phyloP scores from a whole-genome alignment of 2,797 vertebrate genomes.

The Buphagus erythrorhynchus region DNA sequence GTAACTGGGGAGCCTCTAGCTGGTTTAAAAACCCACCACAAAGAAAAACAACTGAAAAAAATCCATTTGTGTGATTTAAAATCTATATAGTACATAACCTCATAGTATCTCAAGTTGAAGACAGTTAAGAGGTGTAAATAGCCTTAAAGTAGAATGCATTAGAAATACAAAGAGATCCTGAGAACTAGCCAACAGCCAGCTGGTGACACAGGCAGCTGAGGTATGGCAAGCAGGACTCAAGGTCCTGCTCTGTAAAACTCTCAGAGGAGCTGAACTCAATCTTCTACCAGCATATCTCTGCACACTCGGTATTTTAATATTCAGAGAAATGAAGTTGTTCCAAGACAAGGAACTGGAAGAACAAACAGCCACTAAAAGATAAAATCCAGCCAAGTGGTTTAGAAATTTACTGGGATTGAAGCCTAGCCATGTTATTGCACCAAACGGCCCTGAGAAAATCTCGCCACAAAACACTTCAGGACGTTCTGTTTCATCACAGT shows the following conservation, averaged over 20 bases:
- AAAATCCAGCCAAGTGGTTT: background rate
- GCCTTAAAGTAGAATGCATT: background rate
- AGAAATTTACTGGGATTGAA: background rate
- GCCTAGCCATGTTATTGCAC: background rate
- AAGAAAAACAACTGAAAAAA: background rate
- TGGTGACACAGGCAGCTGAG: background rate
- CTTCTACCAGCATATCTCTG: background rate
- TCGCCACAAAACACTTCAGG: background rate
- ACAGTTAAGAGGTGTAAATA: background rate
- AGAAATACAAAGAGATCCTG: background rate
- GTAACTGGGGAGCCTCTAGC: background rate
- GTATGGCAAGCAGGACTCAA: background rate
- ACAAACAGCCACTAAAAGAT: background rate
- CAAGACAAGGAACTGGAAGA: background rate
- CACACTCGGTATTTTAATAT: background rate
- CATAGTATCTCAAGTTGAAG: background rate
- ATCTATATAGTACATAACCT: background rate
- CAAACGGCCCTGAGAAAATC: background rate
- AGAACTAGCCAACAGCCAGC: background rate
- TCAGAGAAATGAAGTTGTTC: background rate
- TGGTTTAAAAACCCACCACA: background rate
- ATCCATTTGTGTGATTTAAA: background rate
- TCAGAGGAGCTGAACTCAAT: background rate
- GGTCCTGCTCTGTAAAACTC: background rate
- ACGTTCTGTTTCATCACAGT: background rate